phyloP scores from a whole-genome alignment of 2,888 invertebrate genomes.

The Tupiocoris notatus region DNA sequence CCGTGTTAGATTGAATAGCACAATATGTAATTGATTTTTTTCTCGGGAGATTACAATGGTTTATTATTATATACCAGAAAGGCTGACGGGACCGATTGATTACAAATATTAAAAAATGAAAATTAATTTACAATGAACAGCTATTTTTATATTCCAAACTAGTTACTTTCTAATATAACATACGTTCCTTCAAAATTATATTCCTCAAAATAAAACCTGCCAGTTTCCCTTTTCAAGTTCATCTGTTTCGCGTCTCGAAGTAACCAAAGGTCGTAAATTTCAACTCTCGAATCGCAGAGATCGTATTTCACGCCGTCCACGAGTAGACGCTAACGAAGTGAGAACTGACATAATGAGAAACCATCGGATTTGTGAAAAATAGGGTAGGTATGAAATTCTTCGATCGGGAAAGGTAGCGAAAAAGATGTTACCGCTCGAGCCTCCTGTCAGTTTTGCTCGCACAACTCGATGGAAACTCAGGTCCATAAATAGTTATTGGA shows the following conservation, averaged over 20 bases:
- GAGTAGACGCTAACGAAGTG: background rate
- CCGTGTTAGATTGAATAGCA: too few relatives aligned
- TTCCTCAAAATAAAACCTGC: background rate
- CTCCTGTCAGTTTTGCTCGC: background rate
- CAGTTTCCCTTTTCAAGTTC: background rate
- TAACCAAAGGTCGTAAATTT: background rate
- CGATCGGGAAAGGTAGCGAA: too few relatives aligned
- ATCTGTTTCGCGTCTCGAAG: background rate
- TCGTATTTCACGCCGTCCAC: background rate
- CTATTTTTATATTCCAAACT: background rate
- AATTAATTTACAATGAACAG: background rate
- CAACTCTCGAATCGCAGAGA: background rate
- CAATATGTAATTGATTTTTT: too few relatives aligned
- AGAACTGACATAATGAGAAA: background rate
- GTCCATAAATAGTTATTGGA: background rate
- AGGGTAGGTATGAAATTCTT: background rate
- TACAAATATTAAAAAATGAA: too few relatives aligned
- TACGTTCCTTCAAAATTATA: too few relatives aligned
- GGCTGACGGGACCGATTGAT: too few relatives aligned
- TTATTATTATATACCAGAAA: too few relatives aligned
- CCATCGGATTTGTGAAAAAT: background rate
- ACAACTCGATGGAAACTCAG: background rate
- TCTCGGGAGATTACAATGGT: too few relatives aligned
- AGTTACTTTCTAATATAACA: too few relatives aligned
- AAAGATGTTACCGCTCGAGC: background rate